These are phyloP conservation scores for Macaca fascicularis DNA, from an alignment of 2,113 vertebrate species.

Conservation along the genomic window DNA sequence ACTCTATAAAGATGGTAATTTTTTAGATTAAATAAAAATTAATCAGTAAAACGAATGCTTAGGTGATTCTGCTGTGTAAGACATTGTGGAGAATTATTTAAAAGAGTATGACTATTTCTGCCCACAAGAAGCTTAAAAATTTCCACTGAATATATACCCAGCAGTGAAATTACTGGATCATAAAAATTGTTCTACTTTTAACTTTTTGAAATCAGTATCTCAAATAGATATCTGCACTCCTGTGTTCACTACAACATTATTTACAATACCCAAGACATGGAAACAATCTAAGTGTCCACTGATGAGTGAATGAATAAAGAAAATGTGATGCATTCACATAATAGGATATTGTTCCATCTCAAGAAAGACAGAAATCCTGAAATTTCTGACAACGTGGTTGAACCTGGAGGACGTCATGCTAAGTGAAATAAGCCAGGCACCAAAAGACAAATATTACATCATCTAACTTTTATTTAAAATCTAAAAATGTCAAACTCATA, in stretches of 20 bases:
- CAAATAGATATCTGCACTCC: not conserved
- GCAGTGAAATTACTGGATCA: not conserved
- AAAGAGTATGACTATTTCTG: not conserved
- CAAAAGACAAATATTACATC: not conserved
- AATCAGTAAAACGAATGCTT: not conserved
- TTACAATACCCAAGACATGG: not conserved
- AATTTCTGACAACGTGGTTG: not conserved
- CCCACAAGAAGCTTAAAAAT: not conserved
- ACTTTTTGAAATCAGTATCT: not conserved
- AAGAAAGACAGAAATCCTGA: not conserved
- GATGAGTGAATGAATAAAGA: not conserved
- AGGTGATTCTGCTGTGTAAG: not conserved
- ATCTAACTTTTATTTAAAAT: not conserved
- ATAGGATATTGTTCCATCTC: not conserved
- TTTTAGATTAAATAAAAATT: not conserved
- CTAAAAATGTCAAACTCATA: not conserved
- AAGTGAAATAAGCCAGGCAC: not conserved
- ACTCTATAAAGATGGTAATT: not conserved
- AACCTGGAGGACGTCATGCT: not conserved
- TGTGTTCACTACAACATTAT: not conserved
- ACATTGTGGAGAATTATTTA: not conserved
- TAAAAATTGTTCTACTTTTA: not conserved
- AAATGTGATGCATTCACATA: not conserved
- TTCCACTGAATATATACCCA: not conserved
- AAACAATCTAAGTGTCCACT: not conserved